These are phyloP conservation scores for Strongylocentrotus purpuratus DNA, from an alignment of 35 echinoderm and acorn worm species.

Conservation along the genomic window DNA sequence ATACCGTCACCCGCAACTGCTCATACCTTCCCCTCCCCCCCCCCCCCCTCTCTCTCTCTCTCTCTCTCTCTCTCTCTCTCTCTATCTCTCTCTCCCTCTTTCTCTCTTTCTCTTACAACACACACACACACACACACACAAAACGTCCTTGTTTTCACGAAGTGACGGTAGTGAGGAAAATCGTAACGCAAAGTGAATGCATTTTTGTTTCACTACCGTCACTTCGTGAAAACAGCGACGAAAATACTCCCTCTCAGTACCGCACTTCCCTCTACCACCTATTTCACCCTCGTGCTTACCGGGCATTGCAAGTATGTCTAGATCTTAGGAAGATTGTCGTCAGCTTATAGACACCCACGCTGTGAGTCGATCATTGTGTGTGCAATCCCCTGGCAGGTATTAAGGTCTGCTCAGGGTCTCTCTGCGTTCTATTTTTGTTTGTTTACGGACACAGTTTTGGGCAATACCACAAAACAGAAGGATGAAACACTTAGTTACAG, in stretches of 20 bases:
- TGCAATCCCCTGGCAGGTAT: neutral
- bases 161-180: too few species aligned
- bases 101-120: too few species aligned
- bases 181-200: too few species aligned
- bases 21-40: too few species aligned
- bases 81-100: too few species aligned
- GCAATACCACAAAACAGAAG: neutral
- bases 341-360: neutral
- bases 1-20: too few species aligned
- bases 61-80: too few species aligned
- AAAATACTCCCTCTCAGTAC: neutral
- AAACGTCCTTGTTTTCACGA: too few species aligned
- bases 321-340: neutral
- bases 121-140: too few species aligned
- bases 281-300: neutral
- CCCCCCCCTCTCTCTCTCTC: too few species aligned
- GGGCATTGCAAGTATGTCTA: neutral
- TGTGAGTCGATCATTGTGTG: neutral
- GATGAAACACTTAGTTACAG: conserved; percentile 12
- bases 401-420: neutral
- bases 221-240: too few species aligned
- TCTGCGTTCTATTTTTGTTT: neutral
- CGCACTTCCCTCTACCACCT: neutral
- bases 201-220: too few species aligned
- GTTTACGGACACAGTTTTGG: neutral